Evolutionary conservation across 1,140 invertebrate genomes (phyloP), one percentile per base, ranked within the genome.

Genomic region (Macrocentrus cingulum): DNA sequence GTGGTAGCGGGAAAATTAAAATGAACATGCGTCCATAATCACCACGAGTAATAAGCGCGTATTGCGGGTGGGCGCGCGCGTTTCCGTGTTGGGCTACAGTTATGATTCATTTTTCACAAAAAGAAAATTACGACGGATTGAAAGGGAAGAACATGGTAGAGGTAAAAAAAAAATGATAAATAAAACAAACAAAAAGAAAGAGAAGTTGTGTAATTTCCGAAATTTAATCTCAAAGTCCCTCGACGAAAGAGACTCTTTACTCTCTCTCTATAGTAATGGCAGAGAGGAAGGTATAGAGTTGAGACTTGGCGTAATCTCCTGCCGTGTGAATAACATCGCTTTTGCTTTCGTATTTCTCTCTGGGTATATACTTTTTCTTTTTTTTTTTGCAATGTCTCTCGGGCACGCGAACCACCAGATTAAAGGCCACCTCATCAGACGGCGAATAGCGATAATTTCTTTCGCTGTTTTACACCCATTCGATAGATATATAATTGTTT

Each of bases 41-140:
- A 62, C 55, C 32, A 62, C 50, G 49, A 37, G 44, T 62, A 55
- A 62, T 62, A 62, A 59, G 56, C 42, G 50, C 59, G 52, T 42
- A 34, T 39, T 44, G 32, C 41, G 45, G 46, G 29, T 22, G 36
- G 53, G 52, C 44, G 52, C 23, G 56, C 39, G 32, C n/a, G 51
- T n/a, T 22, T 41, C 42, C 39, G 36, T 53, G 39, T 53, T 41
- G 25, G 18, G 49, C 23, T 36, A 51, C 16, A 51, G 32, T 51
- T 51, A 37, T 16, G 15, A 37, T 32, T 51, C 37, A 36, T 51
- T 50, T 11, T 25, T 2, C 25, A 4, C 9, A 22, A 13, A 22
- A 23, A 11, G 0, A 34, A 16, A 16, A 18, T 32, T 13, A 49
- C 19, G 23, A 22, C 11, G 13, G n/a, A 1, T 22, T 52, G 2